Evolutionary conservation across 37 sponge, comb jelly and placozoan species (phyloP), one percentile per base, ranked within the genome.

Genomic region (Mnemiopsis leidyi): DNA sequence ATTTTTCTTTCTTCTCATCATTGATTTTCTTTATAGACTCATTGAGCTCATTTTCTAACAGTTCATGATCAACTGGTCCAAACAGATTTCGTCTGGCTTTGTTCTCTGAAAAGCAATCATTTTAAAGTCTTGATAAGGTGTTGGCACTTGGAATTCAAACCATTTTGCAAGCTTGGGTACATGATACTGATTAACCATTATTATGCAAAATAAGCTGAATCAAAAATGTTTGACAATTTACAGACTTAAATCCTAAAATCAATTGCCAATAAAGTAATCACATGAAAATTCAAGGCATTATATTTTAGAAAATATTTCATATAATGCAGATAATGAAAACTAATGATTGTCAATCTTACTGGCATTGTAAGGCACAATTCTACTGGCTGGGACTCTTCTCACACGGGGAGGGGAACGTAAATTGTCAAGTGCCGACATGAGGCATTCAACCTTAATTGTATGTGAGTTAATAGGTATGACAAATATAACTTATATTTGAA

Each of bases 1-100:
- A 85, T 23, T 85, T 85, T 38, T 85, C 90, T 39, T 85, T 85
- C 35, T 85, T 85, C 29, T 85, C 90, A 39, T 85, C 90, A 40
- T 85, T 85, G 2, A 85, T 85, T 29, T 40, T 38, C 61, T 85
- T 85, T 13, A 85, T 38, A 23, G 33, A 23, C 0, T 40, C 61
- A 25, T 85, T 40, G 9, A 85, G 90, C 26, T 85, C 90, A 85
- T 85, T 85, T 40, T 85, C 90, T 26, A 85, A 26, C 39, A 40
- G 61, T 18, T 40, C 90, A 85, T 85, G 90, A 85, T 85, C 90
- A n/a, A 85, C 90, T 39, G 90, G 90, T 23, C 90, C 90, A 85
- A 85, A 85, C 61, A 85, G 39, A 29, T 85, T 85, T 26, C 36
- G 33, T 25, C 61, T 23, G 5, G 61, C 90, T 85, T 39, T 85